Conservation (phyloP, 2,113 vertebrate species). For the Azemiops feae region DNA sequence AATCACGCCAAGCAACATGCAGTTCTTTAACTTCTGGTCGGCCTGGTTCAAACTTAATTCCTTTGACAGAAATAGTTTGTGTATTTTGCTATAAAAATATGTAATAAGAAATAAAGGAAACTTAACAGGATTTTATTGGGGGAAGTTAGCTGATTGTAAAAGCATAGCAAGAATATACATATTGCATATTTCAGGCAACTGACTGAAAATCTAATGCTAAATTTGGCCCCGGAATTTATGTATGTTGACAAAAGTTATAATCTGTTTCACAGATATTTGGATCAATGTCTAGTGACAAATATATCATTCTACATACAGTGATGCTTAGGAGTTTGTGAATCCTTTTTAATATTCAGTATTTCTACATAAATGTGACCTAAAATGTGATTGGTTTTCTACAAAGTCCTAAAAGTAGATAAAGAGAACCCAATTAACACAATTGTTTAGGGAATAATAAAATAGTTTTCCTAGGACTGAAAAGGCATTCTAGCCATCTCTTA, state of each 20-base stretch:
- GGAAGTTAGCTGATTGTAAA: neutral
- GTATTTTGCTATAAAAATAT: conserved; percentile 72
- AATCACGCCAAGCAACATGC: conserved; percentile 79
- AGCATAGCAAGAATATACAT: neutral
- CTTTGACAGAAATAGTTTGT: conserved; percentile 72
- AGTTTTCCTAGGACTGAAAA: neutral
- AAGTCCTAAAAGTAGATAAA: neutral
- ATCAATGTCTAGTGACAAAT: neutral
- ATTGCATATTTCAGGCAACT: neutral
- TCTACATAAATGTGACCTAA: neutral
- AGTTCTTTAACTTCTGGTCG: conserved; percentile 79
- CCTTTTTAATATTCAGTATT: neutral
- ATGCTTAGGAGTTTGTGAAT: neutral
- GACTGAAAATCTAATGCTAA: neutral
- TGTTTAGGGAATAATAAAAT: neutral
- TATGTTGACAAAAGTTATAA: neutral
- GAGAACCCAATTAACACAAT: neutral
- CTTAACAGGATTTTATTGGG: neutral
- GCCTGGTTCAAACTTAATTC: conserved; percentile 76
- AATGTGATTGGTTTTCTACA: neutral
- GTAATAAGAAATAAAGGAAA: neutral
- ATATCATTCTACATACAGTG: neutral
- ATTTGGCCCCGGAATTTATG: neutral
- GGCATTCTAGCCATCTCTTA: neutral
- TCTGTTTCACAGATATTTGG: neutral